phyloP scores from a whole-genome alignment of 2,113 vertebrate species.

The Trinectes maculatus region DNA sequence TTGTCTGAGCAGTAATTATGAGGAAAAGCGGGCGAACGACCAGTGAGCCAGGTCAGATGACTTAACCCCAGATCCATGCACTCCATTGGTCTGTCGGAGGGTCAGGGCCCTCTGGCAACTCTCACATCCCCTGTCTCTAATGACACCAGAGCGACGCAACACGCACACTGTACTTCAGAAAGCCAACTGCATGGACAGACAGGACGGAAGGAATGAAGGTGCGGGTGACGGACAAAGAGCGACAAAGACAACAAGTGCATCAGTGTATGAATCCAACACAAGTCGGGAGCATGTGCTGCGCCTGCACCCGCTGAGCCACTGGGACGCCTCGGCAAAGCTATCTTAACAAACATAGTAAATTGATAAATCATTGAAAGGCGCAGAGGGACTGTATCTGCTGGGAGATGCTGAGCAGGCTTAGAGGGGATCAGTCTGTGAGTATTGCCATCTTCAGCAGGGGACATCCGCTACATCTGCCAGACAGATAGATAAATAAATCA shows the following conservation, averaged over 20 bases:
- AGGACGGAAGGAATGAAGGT: background rate
- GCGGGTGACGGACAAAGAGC: background rate
- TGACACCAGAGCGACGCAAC: conserved; percentile 37
- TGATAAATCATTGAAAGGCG: conserved; percentile 86
- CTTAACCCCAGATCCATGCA: conserved; percentile 85
- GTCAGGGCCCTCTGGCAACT: conserved; percentile 70
- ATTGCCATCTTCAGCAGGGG: conserved; percentile 83
- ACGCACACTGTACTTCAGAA: background rate
- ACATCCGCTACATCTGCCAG: conserved; percentile 74
- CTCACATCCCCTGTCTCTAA: conserved; percentile 44
- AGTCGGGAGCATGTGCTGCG: conserved; percentile 11
- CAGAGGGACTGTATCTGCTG: conserved; percentile 81
- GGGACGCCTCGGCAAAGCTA: conserved; percentile 71
- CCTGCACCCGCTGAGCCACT: conserved; percentile 41
- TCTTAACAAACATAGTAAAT: conserved; percentile 86
- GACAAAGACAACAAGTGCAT: background rate
- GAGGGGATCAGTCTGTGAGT: conserved; percentile 80
- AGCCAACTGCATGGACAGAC: background rate
- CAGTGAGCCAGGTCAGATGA: conserved; percentile 76
- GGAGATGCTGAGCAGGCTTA: conserved; percentile 82
- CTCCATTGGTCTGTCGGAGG: conserved; percentile 72
- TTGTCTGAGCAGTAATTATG: conserved; percentile 78
- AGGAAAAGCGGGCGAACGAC: conserved; percentile 59
- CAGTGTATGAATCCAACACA: background rate
- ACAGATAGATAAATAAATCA: conserved; percentile 85